These are phyloP conservation scores for Peromyscus leucopus DNA, from an alignment of 2,113 vertebrate species.

Conservation along the genomic window DNA sequence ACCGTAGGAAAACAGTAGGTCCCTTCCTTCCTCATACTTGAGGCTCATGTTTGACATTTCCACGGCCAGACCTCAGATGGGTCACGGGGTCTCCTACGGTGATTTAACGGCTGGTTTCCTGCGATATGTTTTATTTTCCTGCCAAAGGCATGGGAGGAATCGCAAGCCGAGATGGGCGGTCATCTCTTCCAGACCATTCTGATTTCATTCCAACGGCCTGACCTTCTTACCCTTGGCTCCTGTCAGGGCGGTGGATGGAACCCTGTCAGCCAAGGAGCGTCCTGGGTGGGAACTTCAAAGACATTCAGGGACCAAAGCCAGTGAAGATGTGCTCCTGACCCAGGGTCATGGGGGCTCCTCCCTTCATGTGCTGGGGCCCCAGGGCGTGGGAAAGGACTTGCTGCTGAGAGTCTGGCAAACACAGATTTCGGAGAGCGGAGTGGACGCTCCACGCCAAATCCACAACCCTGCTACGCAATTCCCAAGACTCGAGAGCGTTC, in stretches of 20 bases:
- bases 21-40: neutral
- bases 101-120: slow-evolving; percentile 41
- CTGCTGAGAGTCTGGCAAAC: slow-evolving; percentile 38
- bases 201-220: slow-evolving; percentile 71
- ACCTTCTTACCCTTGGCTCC: slow-evolving; percentile 68
- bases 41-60: neutral
- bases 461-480: neutral
- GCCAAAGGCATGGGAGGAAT: slow-evolving; percentile 74
- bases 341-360: neutral
- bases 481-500: neutral
- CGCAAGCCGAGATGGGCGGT: slow-evolving; percentile 64
- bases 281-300: slow-evolving; percentile 61
- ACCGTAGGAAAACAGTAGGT: neutral
- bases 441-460: neutral
- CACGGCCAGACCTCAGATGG: neutral
- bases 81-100: neutral
- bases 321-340: slow-evolving; percentile 17
- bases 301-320: slow-evolving; percentile 36
- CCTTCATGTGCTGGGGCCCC: neutral
- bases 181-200: slow-evolving; percentile 66
- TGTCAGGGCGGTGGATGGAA: slow-evolving; percentile 25
- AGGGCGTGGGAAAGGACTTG: slow-evolving; percentile 63
- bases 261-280: slow-evolving; percentile 23
- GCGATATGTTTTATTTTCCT: slow-evolving; percentile 64
- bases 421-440: slow-evolving; percentile 32